Base-by-base conservation (phyloP, 2,888 invertebrate species). In the Andrena trimmerana region DNA sequence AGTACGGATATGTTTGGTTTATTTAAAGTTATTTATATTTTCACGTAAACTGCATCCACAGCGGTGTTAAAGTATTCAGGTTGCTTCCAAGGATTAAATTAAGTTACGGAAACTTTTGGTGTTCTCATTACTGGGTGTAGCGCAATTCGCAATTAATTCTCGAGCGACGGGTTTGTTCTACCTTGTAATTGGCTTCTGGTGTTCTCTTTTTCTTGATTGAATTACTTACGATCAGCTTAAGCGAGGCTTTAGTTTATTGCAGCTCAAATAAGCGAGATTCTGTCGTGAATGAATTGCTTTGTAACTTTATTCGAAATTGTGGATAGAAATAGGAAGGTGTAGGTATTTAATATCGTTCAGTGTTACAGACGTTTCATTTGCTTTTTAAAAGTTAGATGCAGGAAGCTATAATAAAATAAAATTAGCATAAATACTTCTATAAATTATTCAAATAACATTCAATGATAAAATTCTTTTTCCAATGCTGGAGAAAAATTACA, bases 111-210 rank as follows among this genome's bases (percentile, higher is more conserved):
- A 59, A 27, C 27, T 65, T 63, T 60, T 69, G 48, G 48, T 72
- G 75, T 60, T 75, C 75, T 72, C 70, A 60, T 84, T 80, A 65
- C 27, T 10, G 16, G 1, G 13, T n/a, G 20, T 24, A 54, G 33
- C 42, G 57, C 24, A 54, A 63, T 71, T 73, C 52, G 68, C 59
- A 77, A 84, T 84, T 84, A 77, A 84, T 84, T 84, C 83, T 62
- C 48, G 27, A 20, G 74, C 20, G 8, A 57, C 52, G 67, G 62
- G 27, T 10, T 31, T 36, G 33, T 60, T 48, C 16, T 6, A 24
- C 13, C 48, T 27, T 50, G 16, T 65, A 27, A 24, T 29, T 65
- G 60, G 29, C 36, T 31, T 8, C 4, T 5, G 10, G 31, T 52
- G 13, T n/a, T 48, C 50, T 16, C 27, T 48, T 13, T 65, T 16